Base-by-base conservation (phyloP, 2,888 invertebrate species). In the Scelioninae gen. 2 region DNA sequence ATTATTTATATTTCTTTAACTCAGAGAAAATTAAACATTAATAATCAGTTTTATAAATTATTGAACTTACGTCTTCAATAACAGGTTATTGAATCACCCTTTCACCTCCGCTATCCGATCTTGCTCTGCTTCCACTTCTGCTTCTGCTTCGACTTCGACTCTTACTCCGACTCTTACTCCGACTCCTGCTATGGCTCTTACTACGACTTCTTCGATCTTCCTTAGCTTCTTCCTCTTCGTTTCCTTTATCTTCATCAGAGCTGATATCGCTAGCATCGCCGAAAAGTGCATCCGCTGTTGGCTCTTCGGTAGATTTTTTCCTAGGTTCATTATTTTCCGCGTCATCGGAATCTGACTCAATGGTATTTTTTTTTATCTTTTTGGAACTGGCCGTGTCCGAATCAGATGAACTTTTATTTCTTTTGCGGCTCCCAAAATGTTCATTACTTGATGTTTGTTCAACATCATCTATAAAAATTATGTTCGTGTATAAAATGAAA, bases 251-350 rank as follows among this genome's bases (percentile, higher is more conserved):
- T 78, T 95, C 94, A 77, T 96, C 96, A 5, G 94, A 92, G 83
- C 95, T 96, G 45, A 96, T 96, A 84, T 96, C 96, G 73, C 96
- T 93, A 11, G 96, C 96, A 87, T 96, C 96, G 9, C 97, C 97
- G 86, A 97, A 97, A 22, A 97, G 88, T 6, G 94, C 95, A 76
- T 93, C 93, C 0, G 95, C 94, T 25, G 92, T 92, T 53, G 92
- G 92, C 22, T 88, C 88, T 28, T 81, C 81, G 57, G 86, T 85
- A 45, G 87, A 86, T 61, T 86, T 85, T 41, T 87, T 76, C 18
- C 77, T 78, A 0, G 52, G 63, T 52, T 77, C 78, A n/a, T n/a
- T 25, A 43, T 89, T 90, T 16, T 16, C 57, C 9, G 55, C 46
- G 7, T 90, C 90, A 46, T 92, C 93, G 71, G 90, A 90, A 74